Evolutionary conservation across 2,888 invertebrate genomes (phyloP).

Genomic region (Ennomos fuscantarius): DNA sequence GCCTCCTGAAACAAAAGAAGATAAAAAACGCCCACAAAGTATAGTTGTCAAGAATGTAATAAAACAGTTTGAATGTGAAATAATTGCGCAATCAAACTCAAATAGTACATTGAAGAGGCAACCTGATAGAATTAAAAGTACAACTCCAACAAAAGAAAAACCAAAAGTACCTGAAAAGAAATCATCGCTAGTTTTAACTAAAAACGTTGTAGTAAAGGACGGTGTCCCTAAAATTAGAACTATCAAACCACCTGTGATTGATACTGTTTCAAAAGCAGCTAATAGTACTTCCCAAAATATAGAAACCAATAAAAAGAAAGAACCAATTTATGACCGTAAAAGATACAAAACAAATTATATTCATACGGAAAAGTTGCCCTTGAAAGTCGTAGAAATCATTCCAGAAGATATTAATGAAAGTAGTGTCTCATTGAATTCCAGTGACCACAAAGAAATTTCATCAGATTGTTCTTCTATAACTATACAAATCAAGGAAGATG

Average conservation of each 20-base stretch:
- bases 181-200: slow-evolving; percentile 80
- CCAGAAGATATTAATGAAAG: slow-evolving; percentile 73
- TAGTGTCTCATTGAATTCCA: slow-evolving; percentile 33
- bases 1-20: slow-evolving; percentile 45
- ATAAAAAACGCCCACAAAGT: slow-evolving; percentile 50
- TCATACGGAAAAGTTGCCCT: slow-evolving; percentile 73
- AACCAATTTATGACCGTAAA: slow-evolving; percentile 72
- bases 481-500: slow-evolving; percentile 35
- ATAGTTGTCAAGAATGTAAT: slow-evolving; percentile 76
- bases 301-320: slow-evolving; percentile 61
- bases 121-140: slow-evolving; percentile 63
- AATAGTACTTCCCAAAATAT: slow-evolving; percentile 37
- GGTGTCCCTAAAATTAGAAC: slow-evolving; percentile 81
- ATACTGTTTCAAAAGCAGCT: slow-evolving; percentile 49
- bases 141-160: slow-evolving; percentile 73
- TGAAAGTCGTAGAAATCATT: slow-evolving; percentile 77
- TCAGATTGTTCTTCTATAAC: slow-evolving; percentile 30
- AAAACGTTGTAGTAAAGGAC: slow-evolving; percentile 81
- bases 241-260: slow-evolving; percentile 61
- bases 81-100: slow-evolving; percentile 66
- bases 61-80: slow-evolving; percentile 80
- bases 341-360: slow-evolving; percentile 80
- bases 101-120: slow-evolving; percentile 68
- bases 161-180: slow-evolving; percentile 87
- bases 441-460: slow-evolving; percentile 26